phyloP scores from a whole-genome alignment of 1,140 invertebrate genomes.

The Harlomillsia oculata region DNA sequence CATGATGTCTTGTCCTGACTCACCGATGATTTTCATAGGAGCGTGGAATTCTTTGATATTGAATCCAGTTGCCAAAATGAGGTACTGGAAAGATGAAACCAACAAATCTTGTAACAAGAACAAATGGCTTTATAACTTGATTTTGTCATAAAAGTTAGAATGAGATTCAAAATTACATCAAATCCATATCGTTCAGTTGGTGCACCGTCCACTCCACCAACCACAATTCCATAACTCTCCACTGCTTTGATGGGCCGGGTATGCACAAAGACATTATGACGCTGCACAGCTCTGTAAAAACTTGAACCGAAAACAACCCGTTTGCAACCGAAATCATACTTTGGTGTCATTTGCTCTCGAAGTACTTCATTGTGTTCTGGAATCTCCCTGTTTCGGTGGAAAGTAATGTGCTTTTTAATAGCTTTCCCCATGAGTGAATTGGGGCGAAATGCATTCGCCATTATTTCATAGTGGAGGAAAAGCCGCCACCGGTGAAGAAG shows the following conservation, averaged over 20 bases:
- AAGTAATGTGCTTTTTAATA: neutral
- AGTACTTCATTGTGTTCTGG: neutral
- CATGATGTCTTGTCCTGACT: neutral
- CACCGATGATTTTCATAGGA: constrained; percentile 19
- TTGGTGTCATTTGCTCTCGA: constrained; percentile 4
- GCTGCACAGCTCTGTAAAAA: constrained; percentile 9
- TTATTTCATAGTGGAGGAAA: constrained; percentile 2
- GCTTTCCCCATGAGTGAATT: neutral
- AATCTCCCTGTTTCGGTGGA: neutral
- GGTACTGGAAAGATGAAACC: constrained; percentile 10
- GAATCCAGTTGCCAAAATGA: constrained; percentile 26
- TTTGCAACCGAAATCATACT: constrained; percentile 24
- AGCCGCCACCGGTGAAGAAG: neutral
- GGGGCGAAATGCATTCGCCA: neutral
- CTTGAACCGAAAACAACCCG: constrained; percentile 7
- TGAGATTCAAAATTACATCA: neutral
- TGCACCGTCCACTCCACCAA: neutral
- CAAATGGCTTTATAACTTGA: too few relatives aligned
- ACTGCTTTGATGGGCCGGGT: constrained; percentile 4
- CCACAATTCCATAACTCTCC: constrained; percentile 2
- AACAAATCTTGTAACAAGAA: neutral
- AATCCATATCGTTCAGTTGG: constrained; percentile 12
- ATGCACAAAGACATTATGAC: constrained; percentile 8
- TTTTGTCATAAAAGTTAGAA: neutral
- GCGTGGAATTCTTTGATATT: constrained; percentile 15